phyloP scores from a whole-genome alignment of 2,113 vertebrate genomes.

The Herpetotheres cachinnans region DNA sequence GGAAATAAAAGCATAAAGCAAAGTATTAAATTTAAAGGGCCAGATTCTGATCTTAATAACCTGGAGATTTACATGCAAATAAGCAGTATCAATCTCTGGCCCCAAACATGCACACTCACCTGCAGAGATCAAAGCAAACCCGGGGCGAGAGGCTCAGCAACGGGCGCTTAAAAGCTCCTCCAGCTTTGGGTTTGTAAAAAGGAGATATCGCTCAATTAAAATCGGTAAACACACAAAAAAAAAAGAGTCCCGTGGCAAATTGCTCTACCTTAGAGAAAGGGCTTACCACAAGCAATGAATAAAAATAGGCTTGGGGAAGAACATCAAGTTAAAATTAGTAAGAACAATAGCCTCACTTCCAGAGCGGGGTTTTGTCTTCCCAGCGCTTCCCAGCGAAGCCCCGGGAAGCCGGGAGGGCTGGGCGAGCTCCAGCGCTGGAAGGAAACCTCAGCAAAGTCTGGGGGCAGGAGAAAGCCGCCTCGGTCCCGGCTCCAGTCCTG shows the following conservation, averaged over 20 bases:
- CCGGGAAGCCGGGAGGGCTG: constrained; percentile 35
- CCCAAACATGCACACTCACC: constrained; percentile 2
- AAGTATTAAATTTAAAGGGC: constrained; percentile 59
- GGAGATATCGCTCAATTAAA: constrained; percentile 22
- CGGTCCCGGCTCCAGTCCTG: fast-evolving
- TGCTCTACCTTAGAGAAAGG: constrained; percentile 59
- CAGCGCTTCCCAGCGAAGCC: constrained; percentile 33
- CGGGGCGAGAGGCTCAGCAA: background rate
- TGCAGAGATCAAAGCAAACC: constrained; percentile 43
- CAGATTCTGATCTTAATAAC: constrained; percentile 60
- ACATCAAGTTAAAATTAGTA: constrained; percentile 64
- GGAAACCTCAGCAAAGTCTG: background rate
- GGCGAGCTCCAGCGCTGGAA: background rate
- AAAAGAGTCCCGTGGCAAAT: constrained; percentile 13
- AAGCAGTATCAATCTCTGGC: constrained; percentile 25
- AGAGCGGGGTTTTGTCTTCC: constrained; percentile 54
- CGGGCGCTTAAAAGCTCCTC: background rate
- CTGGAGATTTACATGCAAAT: constrained; percentile 38
- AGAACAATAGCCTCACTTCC: constrained; percentile 56
- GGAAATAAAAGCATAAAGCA: constrained; percentile 60
- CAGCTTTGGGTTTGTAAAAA: background rate
- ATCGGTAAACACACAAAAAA: background rate
- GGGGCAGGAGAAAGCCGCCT: background rate
- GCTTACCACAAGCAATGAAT: constrained; percentile 61
- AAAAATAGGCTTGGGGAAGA: constrained; percentile 58